Base-by-base conservation (phyloP, 2,888 invertebrate genomes). In the Temnothorax rugatulus region DNA sequence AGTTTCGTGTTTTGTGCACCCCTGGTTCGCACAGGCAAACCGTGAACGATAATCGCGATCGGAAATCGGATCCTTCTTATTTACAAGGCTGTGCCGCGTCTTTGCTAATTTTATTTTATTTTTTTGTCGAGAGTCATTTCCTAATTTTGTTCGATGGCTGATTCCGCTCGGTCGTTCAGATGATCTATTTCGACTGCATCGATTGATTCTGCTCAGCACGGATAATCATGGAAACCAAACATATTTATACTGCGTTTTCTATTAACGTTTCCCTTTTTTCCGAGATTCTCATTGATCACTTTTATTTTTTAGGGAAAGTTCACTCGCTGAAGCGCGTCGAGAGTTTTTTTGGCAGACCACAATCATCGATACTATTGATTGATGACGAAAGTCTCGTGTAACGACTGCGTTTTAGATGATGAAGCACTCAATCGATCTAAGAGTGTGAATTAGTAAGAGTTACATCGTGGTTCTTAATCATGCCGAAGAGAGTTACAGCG, bases 401-500 rank as follows among this genome's bases (percentile, higher is more conserved):
- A 34, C 29, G 66, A 77, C 21, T 84, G 54, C 69, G 29, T 69
- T 77, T 77, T 44, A 77, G 44, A 29, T 77, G 54, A 77, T 15
- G 13, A 77, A 77, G 77, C 54, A 68, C 54, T 69, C 69, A 57
- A 54, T 77, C 57, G 61, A 79, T 38, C 77, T 69, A 59, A 54
- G 63, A 66, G 52, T 29, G 74, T 50, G 21, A 81, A 84, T 76
- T 82, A 59, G 29, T 68, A 54, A 82, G 76, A 86, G 9, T 82
- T 77, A 61, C 29, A 64, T 59, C 50, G 73, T 83, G 64, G 61
- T 82, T 82, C 74, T 66, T 64, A 68, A 66, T 68, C 82, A 73
- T 64, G 64, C 73, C 77, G 69, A 59, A 83, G 76, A 77, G 68
- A 68, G 71, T 74, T 84, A 84, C 73, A 84, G 41, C 74, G 74